A percentile compares a stretch with the other conserved stretches of the same genome.
These are phyloP conservation scores for Oasisia sp. DNA, from an alignment of 2,888 invertebrate species.

Conservation along the genomic window DNA sequence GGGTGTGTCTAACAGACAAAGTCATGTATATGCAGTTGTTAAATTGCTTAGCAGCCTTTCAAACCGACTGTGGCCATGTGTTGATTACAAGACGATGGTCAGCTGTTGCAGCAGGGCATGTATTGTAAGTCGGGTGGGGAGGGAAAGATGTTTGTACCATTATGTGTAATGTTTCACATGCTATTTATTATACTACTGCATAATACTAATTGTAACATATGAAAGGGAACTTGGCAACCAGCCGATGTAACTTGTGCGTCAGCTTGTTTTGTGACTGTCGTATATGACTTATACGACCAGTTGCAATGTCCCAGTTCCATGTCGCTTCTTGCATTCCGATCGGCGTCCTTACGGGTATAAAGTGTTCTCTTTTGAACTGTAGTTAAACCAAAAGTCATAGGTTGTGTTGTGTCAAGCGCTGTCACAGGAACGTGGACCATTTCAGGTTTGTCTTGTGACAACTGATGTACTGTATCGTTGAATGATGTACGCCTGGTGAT, in stretches of 20 bases:
- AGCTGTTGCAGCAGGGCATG: background rate
- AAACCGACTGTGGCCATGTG: background rate
- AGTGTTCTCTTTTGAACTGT: background rate
- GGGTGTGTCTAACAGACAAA: background rate
- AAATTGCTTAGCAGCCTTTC: background rate
- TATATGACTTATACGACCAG: background rate
- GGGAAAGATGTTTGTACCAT: background rate
- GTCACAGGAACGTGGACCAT: background rate
- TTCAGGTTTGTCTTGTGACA: background rate
- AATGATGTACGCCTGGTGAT: background rate
- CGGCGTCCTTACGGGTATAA: background rate
- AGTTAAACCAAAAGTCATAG: background rate
- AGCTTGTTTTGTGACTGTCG: background rate
- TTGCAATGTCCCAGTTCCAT: background rate
- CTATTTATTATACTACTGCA: slow-evolving; percentile 12
- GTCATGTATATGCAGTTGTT: background rate
- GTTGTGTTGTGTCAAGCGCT: background rate
- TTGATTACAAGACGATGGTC: background rate
- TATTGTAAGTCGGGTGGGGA: background rate
- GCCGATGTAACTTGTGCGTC: background rate
- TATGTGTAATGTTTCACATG: background rate
- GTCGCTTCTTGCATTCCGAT: background rate
- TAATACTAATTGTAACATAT: background rate
- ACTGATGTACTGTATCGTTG: background rate
- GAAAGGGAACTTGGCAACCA: background rate